phyloP scores from a whole-genome alignment of 2,888 invertebrate species.

The Eupithecia dodoneata region DNA sequence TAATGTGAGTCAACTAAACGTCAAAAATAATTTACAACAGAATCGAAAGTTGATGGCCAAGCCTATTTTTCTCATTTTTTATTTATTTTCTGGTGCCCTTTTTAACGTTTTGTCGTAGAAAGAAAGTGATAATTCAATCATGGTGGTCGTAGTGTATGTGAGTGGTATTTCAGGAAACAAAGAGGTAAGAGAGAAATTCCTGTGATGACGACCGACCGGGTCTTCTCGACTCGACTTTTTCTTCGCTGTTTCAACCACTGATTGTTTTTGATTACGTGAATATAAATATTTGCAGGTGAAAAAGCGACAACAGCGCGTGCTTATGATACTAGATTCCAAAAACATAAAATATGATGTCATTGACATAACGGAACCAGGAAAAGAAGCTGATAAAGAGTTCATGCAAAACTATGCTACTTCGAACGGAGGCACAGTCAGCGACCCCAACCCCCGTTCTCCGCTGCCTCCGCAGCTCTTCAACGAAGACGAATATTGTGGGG shows the following conservation, averaged over 20 bases:
- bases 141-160: slow-evolving; percentile 96
- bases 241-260: slow-evolving; percentile 71
- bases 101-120: slow-evolving; percentile 60
- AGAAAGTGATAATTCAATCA: slow-evolving; percentile 71
- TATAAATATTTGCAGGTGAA: slow-evolving; percentile 89
- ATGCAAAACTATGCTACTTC: slow-evolving; percentile 95
- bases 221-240: slow-evolving; percentile 64
- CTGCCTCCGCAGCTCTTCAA: slow-evolving; percentile 98
- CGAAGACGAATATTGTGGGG: slow-evolving; percentile 96
- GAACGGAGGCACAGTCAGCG: slow-evolving; percentile 89
- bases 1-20: not conserved
- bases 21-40: slow-evolving; percentile 53
- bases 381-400: slow-evolving; percentile 93
- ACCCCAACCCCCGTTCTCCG: slow-evolving; percentile 89
- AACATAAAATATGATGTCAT: slow-evolving; percentile 94
- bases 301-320: slow-evolving; percentile 96
- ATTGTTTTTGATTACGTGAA: slow-evolving; percentile 75
- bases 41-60: slow-evolving; percentile 76
- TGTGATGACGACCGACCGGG: slow-evolving; percentile 73
- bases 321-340: slow-evolving; percentile 97
- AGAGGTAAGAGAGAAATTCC: slow-evolving; percentile 88
- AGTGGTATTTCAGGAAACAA: slow-evolving; percentile 97
- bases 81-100: slow-evolving; percentile 58
- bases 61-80: slow-evolving; percentile 76
- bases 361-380: slow-evolving; percentile 97